Conservation (phyloP, 23 tunicate species). For the Corella eumyota region DNA sequence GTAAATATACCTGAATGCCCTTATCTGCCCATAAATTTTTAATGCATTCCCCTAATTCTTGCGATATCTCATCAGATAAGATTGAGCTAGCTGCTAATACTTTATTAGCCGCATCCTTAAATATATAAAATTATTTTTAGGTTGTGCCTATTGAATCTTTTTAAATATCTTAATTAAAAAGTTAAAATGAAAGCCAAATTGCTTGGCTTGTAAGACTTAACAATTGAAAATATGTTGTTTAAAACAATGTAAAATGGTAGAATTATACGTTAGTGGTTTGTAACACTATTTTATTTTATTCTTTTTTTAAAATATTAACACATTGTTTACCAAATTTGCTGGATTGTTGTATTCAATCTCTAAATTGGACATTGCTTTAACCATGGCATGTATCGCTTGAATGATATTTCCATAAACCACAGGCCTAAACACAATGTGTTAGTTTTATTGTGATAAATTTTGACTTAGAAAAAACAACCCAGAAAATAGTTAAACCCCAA, state of each 20-base stretch:
- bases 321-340: slow-evolving; percentile 33
- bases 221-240: no score
- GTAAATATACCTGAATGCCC: slow-evolving; percentile 71
- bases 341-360: slow-evolving; percentile 34
- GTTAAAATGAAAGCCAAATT: no score
- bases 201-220: no score
- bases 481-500: no score
- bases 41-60: slow-evolving; percentile 24
- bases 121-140: slow-evolving; percentile 3
- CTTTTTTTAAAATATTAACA: no score
- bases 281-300: neutral
- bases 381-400: slow-evolving; percentile 30
- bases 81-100: slow-evolving; percentile 10
- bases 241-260: no score
- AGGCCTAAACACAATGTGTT: slow-evolving; percentile 34
- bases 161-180: no score
- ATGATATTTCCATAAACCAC: slow-evolving; percentile 52
- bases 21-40: slow-evolving; percentile 35
- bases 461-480: no score
- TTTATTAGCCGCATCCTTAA: slow-evolving; percentile 37
- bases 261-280: no score
- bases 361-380: slow-evolving; percentile 43
- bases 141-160: no score
- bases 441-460: no score
- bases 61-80: slow-evolving; percentile 28